These are phyloP conservation scores for Magallana ariakensis DNA, from an alignment of 1,140 invertebrate genomes.

Conservation along the genomic window DNA sequence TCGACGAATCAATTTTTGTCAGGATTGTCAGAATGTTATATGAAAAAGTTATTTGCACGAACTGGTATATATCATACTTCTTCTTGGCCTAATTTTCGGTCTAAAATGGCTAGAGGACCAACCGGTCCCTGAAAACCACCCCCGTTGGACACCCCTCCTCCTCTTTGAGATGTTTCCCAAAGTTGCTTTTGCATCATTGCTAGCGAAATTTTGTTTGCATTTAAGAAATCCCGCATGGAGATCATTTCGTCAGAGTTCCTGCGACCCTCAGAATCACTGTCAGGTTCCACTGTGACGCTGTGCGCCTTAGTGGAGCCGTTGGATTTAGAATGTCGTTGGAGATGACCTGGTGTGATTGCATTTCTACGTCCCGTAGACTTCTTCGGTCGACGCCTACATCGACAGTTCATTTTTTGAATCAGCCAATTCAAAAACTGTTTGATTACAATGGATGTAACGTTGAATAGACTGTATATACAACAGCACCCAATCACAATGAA, in stretches of 20 bases:
- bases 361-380: constrained; percentile 75
- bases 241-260: constrained; percentile 84
- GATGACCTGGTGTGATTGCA: constrained; percentile 78
- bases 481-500: constrained; percentile 85
- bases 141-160: constrained; percentile 71
- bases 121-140: constrained; percentile 83
- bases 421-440: constrained; percentile 86
- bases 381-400: constrained; percentile 69
- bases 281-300: constrained; percentile 79
- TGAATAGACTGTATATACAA: constrained; percentile 87
- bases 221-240: constrained; percentile 84
- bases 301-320: constrained; percentile 46
- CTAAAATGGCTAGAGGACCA: constrained; percentile 84
- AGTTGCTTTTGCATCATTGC: constrained; percentile 86
- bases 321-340: constrained; percentile 60
- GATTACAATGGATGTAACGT: constrained; percentile 87
- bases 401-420: constrained; percentile 82
- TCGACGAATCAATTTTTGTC: constrained; percentile 21
- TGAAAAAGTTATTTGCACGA: not conserved
- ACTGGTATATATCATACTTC: constrained; percentile 64
- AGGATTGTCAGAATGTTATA: constrained; percentile 8
- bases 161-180: constrained; percentile 84
- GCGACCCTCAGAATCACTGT: constrained; percentile 79
- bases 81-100: constrained; percentile 77
- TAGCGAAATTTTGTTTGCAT: constrained; percentile 84